A percentile compares a stretch with the other conserved stretches of the same genome.
These are phyloP conservation scores for Ptychoptera contaminata DNA, from an alignment of 2,888 invertebrate species.

Conservation along the genomic window DNA sequence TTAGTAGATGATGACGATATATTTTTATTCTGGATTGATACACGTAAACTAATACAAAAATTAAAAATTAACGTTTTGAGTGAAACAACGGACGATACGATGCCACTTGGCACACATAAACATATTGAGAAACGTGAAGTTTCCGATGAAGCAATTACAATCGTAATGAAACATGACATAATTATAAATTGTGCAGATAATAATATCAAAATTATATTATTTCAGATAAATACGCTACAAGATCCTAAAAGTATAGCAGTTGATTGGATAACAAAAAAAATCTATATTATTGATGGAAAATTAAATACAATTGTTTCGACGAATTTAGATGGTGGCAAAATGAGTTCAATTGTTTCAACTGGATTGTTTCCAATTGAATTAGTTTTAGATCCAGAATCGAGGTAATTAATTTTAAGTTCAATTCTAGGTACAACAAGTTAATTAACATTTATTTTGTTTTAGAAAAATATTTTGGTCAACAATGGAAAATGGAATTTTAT, in stretches of 20 bases:
- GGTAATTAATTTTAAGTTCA: conserved; percentile 21
- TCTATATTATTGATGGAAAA: conserved; percentile 51
- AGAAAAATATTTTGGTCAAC: conserved; percentile 52
- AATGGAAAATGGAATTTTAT: conserved; percentile 49
- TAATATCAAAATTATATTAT: too few species aligned
- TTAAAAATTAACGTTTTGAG: conserved; percentile 24
- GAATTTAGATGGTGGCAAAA: conserved; percentile 27
- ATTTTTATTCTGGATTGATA: conserved; percentile 30
- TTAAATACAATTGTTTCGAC: conserved; percentile 28
- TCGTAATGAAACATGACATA: background rate
- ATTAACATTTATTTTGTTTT: conserved; percentile 15
- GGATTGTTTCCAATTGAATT: conserved; percentile 54
- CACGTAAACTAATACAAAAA: conserved; percentile 29
- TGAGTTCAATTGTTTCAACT: conserved; percentile 25
- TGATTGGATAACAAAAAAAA: conserved; percentile 48
- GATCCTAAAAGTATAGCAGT: conserved; percentile 60
- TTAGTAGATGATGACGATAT: conserved; percentile 36
- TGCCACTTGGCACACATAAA: too few species aligned
- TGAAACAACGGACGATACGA: conserved; percentile 4
- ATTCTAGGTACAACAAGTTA: conserved; percentile 1
- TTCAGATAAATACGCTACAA: conserved; percentile 36
- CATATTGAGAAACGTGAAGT: too few species aligned
- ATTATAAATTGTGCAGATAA: too few species aligned
- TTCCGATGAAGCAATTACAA: background rate
- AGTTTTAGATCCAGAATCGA: conserved; percentile 44